Conservation (phyloP, 2,113 vertebrate genomes). For the Uropsilus gracilis region DNA sequence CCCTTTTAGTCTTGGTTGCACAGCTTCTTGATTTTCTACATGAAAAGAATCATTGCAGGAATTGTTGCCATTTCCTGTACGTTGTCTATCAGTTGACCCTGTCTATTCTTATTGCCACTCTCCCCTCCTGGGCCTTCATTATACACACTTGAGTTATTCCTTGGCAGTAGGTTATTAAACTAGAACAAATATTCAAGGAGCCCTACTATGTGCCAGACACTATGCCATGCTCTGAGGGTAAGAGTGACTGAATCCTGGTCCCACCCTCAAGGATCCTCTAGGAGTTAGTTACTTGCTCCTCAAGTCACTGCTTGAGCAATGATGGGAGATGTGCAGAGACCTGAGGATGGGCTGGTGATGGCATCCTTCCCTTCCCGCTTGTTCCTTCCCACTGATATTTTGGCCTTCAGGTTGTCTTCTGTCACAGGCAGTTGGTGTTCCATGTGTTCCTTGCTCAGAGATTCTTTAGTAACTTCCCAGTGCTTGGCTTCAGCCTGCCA, state of each 20-base stretch:
- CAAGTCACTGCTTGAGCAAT: not conserved
- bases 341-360: not conserved
- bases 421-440: not conserved
- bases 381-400: not conserved
- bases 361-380: not conserved
- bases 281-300: not conserved
- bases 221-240: not conserved
- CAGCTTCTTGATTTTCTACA: not conserved
- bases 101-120: not conserved
- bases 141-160: not conserved
- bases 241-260: not conserved
- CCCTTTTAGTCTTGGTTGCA: not conserved
- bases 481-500: not conserved
- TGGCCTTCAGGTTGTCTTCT: not conserved
- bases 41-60: not conserved
- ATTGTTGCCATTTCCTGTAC: not conserved
- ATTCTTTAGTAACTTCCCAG: not conserved
- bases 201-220: not conserved
- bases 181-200: not conserved
- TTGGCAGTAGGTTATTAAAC: not conserved
- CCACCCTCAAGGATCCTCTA: not conserved
- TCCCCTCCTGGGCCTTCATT: not conserved
- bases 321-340: not conserved
- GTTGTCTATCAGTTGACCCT: not conserved
- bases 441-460: not conserved